phyloP scores from a whole-genome alignment of 2,888 invertebrate species.

The Mellilla xanthometata region DNA sequence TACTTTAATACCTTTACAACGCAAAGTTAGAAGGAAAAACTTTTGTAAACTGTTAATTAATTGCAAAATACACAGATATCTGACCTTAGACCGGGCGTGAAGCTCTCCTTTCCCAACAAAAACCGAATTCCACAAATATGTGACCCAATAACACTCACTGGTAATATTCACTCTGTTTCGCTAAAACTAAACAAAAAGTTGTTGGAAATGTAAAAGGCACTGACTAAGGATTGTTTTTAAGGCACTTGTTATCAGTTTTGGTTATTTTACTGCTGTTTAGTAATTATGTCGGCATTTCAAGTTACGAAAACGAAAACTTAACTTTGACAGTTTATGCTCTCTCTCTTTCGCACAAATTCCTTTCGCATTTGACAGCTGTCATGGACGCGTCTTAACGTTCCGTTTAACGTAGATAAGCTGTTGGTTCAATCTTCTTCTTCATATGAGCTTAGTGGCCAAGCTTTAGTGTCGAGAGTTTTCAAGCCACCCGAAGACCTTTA shows the following conservation, averaged over 20 bases:
- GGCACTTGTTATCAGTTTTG: conserved; percentile 25
- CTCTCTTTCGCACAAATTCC: conserved; percentile 15
- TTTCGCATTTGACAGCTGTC: conserved; percentile 1
- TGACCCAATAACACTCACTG: conserved; percentile 29
- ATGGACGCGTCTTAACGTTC: conserved; percentile 5
- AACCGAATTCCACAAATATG: conserved; percentile 35
- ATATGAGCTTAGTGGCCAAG: too few relatives aligned
- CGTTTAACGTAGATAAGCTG: conserved; percentile 6
- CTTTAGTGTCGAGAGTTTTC: too few relatives aligned
- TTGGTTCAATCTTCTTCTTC: too few relatives aligned
- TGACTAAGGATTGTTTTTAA: conserved; percentile 26
- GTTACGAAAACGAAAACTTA: conserved; percentile 29
- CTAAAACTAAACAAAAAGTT: conserved; percentile 21
- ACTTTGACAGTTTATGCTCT: conserved; percentile 27
- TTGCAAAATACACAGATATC: conserved; percentile 7
- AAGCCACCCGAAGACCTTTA: too few relatives aligned
- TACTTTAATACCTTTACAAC: conserved; percentile 34
- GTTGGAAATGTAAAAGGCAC: conserved; percentile 19
- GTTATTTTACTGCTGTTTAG: conserved; percentile 12
- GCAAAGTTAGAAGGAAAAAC: neutral
- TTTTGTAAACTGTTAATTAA: neutral
- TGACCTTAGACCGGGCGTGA: conserved; percentile 30
- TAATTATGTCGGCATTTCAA: conserved; percentile 29
- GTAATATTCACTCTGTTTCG: conserved; percentile 32
- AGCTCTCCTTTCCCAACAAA: conserved; percentile 26